Conservation (phyloP, 2,888 invertebrate genomes). For the Syritta pipiens region DNA sequence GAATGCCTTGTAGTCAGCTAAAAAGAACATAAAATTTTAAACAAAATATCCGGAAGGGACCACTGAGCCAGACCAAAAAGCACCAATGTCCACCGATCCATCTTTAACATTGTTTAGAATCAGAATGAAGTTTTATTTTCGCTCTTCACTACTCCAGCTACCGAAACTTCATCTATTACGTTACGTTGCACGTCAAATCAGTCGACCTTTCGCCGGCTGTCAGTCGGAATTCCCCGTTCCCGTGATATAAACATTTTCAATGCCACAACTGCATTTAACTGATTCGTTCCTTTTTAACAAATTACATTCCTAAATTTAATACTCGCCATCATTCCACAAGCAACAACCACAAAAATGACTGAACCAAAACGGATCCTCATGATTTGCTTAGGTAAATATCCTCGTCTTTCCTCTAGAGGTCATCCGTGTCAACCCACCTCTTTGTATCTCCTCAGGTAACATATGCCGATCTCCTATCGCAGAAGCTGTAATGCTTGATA, state of each 20-base stretch:
- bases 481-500: conserved; percentile 91
- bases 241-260: neutral
- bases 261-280: neutral
- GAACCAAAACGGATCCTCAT: conserved; percentile 23
- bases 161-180: neutral
- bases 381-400: conserved; percentile 28
- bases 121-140: too few relatives aligned
- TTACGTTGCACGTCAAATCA: neutral
- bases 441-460: conserved; percentile 84
- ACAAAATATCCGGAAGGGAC: too few relatives aligned
- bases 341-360: conserved; percentile 1
- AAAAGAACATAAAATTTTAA: too few relatives aligned
- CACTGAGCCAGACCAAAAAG: too few relatives aligned
- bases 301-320: too few relatives aligned
- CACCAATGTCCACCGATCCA: too few relatives aligned
- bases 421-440: neutral
- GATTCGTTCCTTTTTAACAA: too few relatives aligned
- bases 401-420: too few relatives aligned
- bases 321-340: neutral
- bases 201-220: neutral
- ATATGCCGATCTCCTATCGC: conserved; percentile 98
- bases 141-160: too few relatives aligned
- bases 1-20: too few relatives aligned
- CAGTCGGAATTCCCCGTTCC: neutral
- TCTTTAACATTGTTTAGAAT: too few relatives aligned